Evolutionary conservation across 2,113 vertebrate species (phyloP).

Genomic region (Psilopsiagon aurifrons): DNA sequence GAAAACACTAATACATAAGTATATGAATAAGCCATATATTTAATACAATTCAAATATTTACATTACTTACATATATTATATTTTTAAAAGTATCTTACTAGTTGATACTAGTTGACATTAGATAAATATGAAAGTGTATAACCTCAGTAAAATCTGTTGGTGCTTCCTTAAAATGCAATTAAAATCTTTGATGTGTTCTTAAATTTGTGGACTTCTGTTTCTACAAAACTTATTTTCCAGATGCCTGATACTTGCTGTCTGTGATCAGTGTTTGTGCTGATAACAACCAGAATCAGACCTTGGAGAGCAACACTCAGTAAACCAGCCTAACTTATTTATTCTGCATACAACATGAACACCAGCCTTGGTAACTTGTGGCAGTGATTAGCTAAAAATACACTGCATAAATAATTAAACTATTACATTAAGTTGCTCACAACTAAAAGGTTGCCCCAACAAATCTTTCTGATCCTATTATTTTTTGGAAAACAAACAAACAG

Average conservation of each 20-base stretch:
- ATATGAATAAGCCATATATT: not conserved
- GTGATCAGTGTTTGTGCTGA: not conserved
- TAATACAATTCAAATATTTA: not conserved
- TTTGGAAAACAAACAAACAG: not conserved
- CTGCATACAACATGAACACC: not conserved
- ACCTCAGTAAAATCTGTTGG: not conserved
- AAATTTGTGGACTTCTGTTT: not conserved
- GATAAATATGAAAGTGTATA: not conserved
- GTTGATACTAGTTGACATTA: not conserved
- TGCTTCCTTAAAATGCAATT: not conserved
- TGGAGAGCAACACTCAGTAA: not conserved
- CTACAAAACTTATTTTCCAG: not conserved
- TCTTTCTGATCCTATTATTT: not conserved
- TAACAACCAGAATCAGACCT: not conserved
- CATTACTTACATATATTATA: not conserved
- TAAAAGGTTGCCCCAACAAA: not conserved
- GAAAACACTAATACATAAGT: not conserved
- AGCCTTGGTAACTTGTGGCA: not conserved
- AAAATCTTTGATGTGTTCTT: not conserved
- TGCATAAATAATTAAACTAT: not conserved
- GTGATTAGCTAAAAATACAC: not conserved
- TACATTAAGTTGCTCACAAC: not conserved
- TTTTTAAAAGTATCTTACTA: not conserved
- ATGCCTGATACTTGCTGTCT: not conserved
- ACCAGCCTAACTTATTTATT: not conserved